These are phyloP conservation scores for Baccha elongata DNA, from an alignment of 2,888 invertebrate species.

Conservation along the genomic window DNA sequence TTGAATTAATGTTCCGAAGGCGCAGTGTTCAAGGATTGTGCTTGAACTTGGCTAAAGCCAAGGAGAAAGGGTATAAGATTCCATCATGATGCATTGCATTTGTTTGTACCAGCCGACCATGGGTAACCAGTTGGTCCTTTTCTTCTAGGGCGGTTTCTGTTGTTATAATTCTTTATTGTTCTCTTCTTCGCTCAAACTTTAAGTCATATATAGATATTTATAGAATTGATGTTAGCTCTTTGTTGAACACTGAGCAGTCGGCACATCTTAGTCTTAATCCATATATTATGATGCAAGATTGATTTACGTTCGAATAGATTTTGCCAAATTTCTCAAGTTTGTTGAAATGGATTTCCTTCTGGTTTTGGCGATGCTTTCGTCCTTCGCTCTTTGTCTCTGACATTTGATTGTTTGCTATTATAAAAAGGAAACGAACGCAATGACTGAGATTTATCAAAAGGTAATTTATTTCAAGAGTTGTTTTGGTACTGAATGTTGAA, in stretches of 20 bases:
- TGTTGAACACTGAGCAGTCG: constrained; percentile 31
- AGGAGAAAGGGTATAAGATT: constrained; percentile 58
- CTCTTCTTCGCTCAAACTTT: constrained; percentile 13
- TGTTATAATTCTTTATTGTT: constrained; percentile 55
- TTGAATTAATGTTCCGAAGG: constrained; percentile 72
- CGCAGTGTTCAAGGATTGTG: constrained; percentile 64
- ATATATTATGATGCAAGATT: constrained; percentile 77
- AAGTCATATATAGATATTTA: too few relatives aligned
- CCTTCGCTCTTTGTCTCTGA: constrained; percentile 32
- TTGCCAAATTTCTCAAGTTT: constrained; percentile 79
- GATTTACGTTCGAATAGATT: constrained; percentile 82
- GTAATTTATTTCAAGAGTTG: constrained; percentile 80
- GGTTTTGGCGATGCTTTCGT: constrained; percentile 3
- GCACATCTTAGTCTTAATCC: constrained; percentile 71
- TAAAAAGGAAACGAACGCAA: constrained; percentile 74
- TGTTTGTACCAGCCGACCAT: constrained; percentile 60
- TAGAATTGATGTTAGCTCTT: too few relatives aligned
- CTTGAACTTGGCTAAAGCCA: not conserved
- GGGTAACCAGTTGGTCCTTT: constrained; percentile 62
- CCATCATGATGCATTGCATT: constrained; percentile 67
- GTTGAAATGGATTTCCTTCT: constrained; percentile 73
- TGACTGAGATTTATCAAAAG: constrained; percentile 82
- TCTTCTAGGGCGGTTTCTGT: constrained; percentile 33
- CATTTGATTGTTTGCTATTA: constrained; percentile 53
- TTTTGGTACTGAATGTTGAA: constrained; percentile 72